Base-by-base conservation (phyloP, 2,113 vertebrate genomes). In the Puntigrus tetrazona region DNA sequence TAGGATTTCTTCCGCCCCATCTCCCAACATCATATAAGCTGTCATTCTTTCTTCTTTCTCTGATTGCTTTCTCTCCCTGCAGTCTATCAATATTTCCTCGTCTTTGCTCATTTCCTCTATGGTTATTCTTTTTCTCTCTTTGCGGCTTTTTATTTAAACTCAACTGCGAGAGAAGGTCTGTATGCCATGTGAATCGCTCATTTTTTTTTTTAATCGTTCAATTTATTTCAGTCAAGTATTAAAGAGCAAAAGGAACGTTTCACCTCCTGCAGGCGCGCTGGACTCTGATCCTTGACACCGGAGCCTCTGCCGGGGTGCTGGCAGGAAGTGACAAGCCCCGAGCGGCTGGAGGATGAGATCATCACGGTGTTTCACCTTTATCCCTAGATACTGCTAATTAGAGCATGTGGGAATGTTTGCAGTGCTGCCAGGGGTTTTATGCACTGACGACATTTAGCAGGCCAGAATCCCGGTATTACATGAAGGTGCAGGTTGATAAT, bases 331-430 rank as follows among this genome's bases (percentile, higher is more conserved):
- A 85, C 87, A 90, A 88, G 86, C 86, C 86, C 79, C 47, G 72
- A 67, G 67, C 69, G 76, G 87, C 87, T 88, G 87, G 84, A 90
- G 88, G 73, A 65, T 85, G 85, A 88, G 89, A 84, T 90, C 89
- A 87, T 67, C 31, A 52, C 2, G 25, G 74, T 70, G 84, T 85
- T 84, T 87, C 84, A 86, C 83, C 83, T 87, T 91, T 87, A 89
- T 88, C 90, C 86, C 61, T 82, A 73, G 84, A 89, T 91, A 89
- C 84, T 84, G 91, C 88, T 82, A 88, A 92, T 86, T 87, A 86
- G 87, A 87, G 83, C 75, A 47, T 27, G 59, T 76, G 78, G 70
- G 59, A 83, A 86, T 18, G 13, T 77, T 45, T 47, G 81, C 82
- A 36, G 86, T 47, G 78, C 83, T 47, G 74, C 69, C 57, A 10